These are phyloP conservation scores for Conus betulinus DNA, from an alignment of 1,140 invertebrate genomes.

Conservation along the genomic window DNA sequence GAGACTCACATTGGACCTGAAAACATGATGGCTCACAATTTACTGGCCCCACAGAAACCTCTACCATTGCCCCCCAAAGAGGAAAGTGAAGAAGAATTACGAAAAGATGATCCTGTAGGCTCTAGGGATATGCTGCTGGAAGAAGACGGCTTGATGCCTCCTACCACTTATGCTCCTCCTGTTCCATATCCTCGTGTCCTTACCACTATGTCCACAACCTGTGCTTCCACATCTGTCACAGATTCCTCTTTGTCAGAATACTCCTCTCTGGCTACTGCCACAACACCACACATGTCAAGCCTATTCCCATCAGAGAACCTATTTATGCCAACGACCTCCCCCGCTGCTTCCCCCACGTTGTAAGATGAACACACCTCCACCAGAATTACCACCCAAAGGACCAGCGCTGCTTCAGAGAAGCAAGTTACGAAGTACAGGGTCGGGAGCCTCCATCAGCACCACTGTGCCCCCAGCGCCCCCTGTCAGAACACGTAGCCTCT, in stretches of 20 bases:
- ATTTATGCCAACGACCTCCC: constrained; percentile 61
- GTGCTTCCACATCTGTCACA: background rate
- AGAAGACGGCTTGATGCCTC: constrained; percentile 8
- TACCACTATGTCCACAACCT: background rate
- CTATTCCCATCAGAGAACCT: constrained; percentile 44
- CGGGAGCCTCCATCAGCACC: background rate
- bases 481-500: constrained; percentile 45
- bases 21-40: background rate
- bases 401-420: constrained; percentile 58
- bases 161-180: constrained; percentile 27
- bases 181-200: constrained; percentile 25
- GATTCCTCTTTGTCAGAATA: background rate
- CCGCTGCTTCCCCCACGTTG: constrained; percentile 32
- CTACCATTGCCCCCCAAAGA: constrained; percentile 23
- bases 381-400: constrained; percentile 69
- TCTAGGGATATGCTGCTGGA: background rate
- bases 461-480: constrained; percentile 58
- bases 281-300: background rate
- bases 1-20: constrained; percentile 31
- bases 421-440: constrained; percentile 22
- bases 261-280: background rate
- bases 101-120: background rate
- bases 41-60: constrained; percentile 9
- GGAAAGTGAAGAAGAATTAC: background rate
- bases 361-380: constrained; percentile 56